Base-by-base conservation (phyloP, 2,113 vertebrate species). In the Lates calcarifer region DNA sequence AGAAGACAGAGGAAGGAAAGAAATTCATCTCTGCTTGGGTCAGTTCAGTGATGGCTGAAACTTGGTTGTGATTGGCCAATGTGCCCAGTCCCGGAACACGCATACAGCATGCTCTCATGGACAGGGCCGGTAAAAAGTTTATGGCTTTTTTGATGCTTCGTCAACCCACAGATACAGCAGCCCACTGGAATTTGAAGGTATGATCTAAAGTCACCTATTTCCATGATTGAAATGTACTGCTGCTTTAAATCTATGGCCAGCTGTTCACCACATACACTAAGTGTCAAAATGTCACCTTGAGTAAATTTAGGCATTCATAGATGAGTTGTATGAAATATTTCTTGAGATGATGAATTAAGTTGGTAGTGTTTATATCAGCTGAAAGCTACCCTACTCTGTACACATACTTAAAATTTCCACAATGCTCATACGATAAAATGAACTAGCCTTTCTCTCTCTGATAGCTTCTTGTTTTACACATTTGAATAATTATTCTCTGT, bases 331-430 rank as follows among this genome's bases (percentile, higher is more conserved):
- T 11, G 45, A 55, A 56, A 15, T 13, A 57, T 35, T 51, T 14
- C 5, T 33, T 58, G 22, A 79, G 73, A 76, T 43, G 20, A 70
- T 29, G 41, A 18, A 74, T 73, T n/a, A 57, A 28, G 5, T 6
- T 31, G 39, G 3, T 55, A 5, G 24, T 24, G 26, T 55, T 55
- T 55, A 55, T 24, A 55, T 5, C 13, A 10, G n/a, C 3, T 18
- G 43, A 47, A 47, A 47, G 20, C 18, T 17, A 13, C 43, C 43
- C 47, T 24, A 3, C 26, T 57, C 14, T 17, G 14, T 15, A 60
- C 17, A 20, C 29, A 33, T 20, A 33, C 17, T 33, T 15, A 20
- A 14, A 39, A 20, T 24, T 39, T 41, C n/a, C n/a, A 51, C 49
- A 51, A 9, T 24, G 20, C 22, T 24, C 9, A 51, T 24, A 51